These are phyloP conservation scores for Metopolophium dirhodum DNA, from an alignment of 1,140 invertebrate genomes.

Conservation along the genomic window DNA sequence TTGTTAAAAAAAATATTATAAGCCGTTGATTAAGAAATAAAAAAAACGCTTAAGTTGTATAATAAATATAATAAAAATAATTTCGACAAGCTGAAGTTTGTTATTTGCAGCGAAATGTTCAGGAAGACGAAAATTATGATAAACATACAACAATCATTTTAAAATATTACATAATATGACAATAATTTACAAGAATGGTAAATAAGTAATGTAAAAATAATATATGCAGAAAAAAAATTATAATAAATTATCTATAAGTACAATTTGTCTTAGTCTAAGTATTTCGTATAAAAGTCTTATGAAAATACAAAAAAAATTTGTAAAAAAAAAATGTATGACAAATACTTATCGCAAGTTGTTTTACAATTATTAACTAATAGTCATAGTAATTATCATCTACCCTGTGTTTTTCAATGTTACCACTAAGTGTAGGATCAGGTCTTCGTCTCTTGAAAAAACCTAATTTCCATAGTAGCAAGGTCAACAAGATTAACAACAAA, in stretches of 20 bases:
- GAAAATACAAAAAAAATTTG: slow-evolving; percentile 22
- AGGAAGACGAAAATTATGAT: slow-evolving; percentile 5
- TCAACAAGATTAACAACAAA: slow-evolving; percentile 77
- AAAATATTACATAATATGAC: slow-evolving; percentile 14
- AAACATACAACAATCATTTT: neutral
- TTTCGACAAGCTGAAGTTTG: slow-evolving; percentile 25
- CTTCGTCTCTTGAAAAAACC: slow-evolving; percentile 87
- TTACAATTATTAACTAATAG: slow-evolving; percentile 23
- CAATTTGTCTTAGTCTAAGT: slow-evolving; percentile 24
- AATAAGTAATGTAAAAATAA: neutral
- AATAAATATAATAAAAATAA: neutral
- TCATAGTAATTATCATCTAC: slow-evolving; percentile 68
- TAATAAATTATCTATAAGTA: slow-evolving; percentile 20
- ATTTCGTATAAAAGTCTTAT: slow-evolving; percentile 36
- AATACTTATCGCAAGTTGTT: neutral
- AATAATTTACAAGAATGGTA: slow-evolving; percentile 15
- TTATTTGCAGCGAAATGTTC: slow-evolving; percentile 21
- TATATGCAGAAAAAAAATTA: neutral
- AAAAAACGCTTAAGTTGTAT: neutral
- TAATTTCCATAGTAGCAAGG: slow-evolving; percentile 80
- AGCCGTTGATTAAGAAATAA: neutral
- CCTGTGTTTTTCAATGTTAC: slow-evolving; percentile 79
- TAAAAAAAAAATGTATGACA: neutral
- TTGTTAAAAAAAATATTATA: neutral
- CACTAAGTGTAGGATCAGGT: slow-evolving; percentile 80